Evolutionary conservation across 2,113 vertebrate genomes (phyloP), one percentile per base, ranked within the genome.

Genomic region (Microcebus ravelobensis): DNA sequence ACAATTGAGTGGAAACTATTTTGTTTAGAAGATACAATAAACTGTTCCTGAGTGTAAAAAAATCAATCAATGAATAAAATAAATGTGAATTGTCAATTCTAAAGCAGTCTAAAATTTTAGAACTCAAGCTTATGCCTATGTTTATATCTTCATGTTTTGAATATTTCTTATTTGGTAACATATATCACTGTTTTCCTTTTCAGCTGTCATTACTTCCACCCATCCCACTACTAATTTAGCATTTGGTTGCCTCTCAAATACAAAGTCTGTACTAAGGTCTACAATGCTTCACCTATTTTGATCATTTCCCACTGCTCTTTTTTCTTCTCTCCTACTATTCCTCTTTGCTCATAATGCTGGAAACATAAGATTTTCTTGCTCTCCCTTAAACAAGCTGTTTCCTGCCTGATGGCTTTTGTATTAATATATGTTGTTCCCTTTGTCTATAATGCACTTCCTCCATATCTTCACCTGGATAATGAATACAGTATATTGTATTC

Each of bases 11-110:
- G 18, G 13, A 21, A 76, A 73, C 10, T 55, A 42, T 18, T 71
- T 73, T 73, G 23, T 59, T 25, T 59, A 25, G 3, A 9, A 45
- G 2, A 59, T 42, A 4, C 9, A 81, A 59, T 31, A 20, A 29
- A 12, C 45, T 91, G 11, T 68, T 42, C 0, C 63, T 70, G 39
- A 8, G 3, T 45, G 34, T 59, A 21, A 55, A 20, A 55, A 55
- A 18, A 18, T 55, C 52, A 55, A 55, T 20, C 52, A 55, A 55
- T 55, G 6, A 55, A 55, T 55, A 18, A 55, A 55, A 18, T 55
- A 55, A 55, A 88, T 92, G 8, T 29, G 8, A 36, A 27, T 23
- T 96, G 81, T 61, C 48, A 61, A 23, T 87, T 96, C 34, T 63
- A 81, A 92, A 87, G 21, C 29, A 68, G n/a, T 73, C 67, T 20